Evolutionary conservation across 2,797 vertebrate genomes (phyloP).

Genomic region (Karalla daura): DNA sequence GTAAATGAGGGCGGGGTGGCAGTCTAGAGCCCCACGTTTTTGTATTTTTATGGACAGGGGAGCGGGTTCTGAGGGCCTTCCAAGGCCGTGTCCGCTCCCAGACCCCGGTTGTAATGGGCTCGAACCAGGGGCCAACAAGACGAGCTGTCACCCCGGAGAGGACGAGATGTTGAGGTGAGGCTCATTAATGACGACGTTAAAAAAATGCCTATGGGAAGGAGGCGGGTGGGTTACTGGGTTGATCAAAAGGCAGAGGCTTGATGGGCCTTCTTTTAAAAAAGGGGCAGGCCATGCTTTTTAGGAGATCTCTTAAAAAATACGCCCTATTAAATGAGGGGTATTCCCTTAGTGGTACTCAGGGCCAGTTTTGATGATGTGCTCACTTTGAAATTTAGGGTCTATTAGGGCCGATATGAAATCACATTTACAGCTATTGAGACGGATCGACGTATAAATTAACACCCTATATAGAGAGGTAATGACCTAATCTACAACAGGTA

Average conservation of each 20-base stretch:
- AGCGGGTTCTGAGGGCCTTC: slow-evolving; percentile 63
- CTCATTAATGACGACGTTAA: slow-evolving; percentile 78
- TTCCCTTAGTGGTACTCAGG: slow-evolving; percentile 49
- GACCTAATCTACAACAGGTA: slow-evolving; percentile 22
- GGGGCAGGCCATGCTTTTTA: slow-evolving; percentile 69
- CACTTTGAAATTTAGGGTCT: slow-evolving; percentile 35
- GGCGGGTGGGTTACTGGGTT: slow-evolving; percentile 61
- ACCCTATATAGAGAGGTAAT: slow-evolving; percentile 24
- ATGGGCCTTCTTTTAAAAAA: slow-evolving; percentile 71
- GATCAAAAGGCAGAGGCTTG: slow-evolving; percentile 78
- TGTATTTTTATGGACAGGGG: slow-evolving; percentile 78
- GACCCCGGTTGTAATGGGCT: slow-evolving; percentile 75
- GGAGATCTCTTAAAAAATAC: slow-evolving; percentile 76
- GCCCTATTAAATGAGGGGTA: slow-evolving; percentile 69
- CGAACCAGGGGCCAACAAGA: slow-evolving; percentile 61
- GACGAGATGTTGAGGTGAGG: slow-evolving; percentile 70
- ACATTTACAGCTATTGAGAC: slow-evolving; percentile 37
- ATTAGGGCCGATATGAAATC: slow-evolving; percentile 30
- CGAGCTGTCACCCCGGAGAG: slow-evolving; percentile 63
- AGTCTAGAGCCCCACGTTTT: slow-evolving; percentile 49
- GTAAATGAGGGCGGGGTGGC: slow-evolving; percentile 68
- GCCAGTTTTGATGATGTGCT: slow-evolving; percentile 33
- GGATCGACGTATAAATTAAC: slow-evolving; percentile 29
- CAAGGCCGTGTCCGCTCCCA: slow-evolving; percentile 63
- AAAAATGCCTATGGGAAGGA: slow-evolving; percentile 67